Percentiles rank a stretch among this genome's conserved stretches.
Evolutionary conservation across 2,888 invertebrate genomes (phyloP).

Genomic region (Coelopa pilipes): DNA sequence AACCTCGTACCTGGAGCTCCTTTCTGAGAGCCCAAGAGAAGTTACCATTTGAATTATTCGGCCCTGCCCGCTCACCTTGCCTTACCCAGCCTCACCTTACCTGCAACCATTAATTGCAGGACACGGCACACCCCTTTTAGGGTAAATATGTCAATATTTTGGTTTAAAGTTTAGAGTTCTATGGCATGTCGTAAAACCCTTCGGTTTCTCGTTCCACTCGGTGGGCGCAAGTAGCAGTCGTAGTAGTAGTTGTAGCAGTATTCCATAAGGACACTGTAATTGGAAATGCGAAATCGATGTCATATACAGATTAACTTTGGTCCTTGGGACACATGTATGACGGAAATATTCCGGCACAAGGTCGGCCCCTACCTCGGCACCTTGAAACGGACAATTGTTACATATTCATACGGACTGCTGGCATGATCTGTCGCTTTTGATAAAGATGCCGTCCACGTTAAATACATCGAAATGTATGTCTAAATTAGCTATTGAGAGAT

Average conservation of each 20-base stretch:
- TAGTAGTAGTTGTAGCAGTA: neutral
- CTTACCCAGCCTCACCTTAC: slow-evolving; percentile 19
- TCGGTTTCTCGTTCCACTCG: neutral
- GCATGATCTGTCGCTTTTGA: too few relatives aligned
- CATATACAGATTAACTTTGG: slow-evolving; percentile 5
- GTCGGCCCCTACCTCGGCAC: too few relatives aligned
- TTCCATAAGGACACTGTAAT: slow-evolving; percentile 7
- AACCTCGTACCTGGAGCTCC: too few relatives aligned
- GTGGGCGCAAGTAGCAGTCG: neutral
- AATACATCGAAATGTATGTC: too few relatives aligned
- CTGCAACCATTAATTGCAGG: slow-evolving; percentile 55
- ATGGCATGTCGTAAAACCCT: slow-evolving; percentile 26
- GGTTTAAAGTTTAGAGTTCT: slow-evolving; percentile 50
- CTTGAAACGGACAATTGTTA: too few relatives aligned
- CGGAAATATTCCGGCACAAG: too few relatives aligned
- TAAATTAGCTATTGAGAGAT: neutral
- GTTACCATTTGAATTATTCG: too few relatives aligned
- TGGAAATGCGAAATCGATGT: slow-evolving; percentile 10
- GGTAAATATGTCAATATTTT: slow-evolving; percentile 48
- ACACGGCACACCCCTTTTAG: slow-evolving; percentile 61
- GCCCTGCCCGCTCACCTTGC: too few relatives aligned
- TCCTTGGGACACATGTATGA: too few relatives aligned
- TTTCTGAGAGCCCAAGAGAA: too few relatives aligned
- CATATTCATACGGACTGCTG: too few relatives aligned
- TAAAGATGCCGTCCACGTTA: too few relatives aligned